Conservation (phyloP, 2,113 vertebrate species). For the Apteryx owenii region DNA sequence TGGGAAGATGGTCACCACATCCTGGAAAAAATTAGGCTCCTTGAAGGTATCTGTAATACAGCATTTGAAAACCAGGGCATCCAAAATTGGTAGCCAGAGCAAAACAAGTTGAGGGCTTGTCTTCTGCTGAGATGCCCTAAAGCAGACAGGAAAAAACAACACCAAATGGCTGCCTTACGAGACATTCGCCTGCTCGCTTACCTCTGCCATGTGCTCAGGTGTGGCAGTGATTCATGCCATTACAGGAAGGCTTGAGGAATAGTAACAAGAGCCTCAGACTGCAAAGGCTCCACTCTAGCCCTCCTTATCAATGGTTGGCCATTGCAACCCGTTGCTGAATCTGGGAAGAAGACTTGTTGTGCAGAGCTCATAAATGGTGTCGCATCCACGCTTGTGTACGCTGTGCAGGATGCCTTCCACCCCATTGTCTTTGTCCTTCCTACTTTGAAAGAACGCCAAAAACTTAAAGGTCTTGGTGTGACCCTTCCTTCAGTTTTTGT, state of each 20-base stretch:
- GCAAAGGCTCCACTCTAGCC: neutral
- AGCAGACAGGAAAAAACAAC: conserved; percentile 14
- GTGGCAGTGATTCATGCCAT: neutral
- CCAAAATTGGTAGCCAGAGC: neutral
- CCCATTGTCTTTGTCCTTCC: neutral
- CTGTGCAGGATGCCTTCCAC: too few relatives aligned
- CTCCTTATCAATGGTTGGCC: neutral
- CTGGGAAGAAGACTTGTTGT: neutral
- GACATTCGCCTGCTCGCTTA: neutral
- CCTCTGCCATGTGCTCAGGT: neutral
- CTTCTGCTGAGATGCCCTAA: neutral
- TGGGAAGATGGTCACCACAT: neutral
- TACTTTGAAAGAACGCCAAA: neutral
- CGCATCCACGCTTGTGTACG: neutral
- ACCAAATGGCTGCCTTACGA: neutral
- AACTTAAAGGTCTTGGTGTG: neutral
- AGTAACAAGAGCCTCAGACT: neutral
- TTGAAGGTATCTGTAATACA: neutral
- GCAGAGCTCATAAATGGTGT: neutral
- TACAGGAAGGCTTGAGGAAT: neutral
- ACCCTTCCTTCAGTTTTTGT: too few relatives aligned
- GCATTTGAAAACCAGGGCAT: neutral
- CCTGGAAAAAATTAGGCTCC: neutral
- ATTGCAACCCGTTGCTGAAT: neutral
- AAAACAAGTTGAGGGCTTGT: neutral